phyloP scores from a whole-genome alignment of 35 echinoderm and acorn worm species.

The Strongylocentrotus purpuratus region DNA sequence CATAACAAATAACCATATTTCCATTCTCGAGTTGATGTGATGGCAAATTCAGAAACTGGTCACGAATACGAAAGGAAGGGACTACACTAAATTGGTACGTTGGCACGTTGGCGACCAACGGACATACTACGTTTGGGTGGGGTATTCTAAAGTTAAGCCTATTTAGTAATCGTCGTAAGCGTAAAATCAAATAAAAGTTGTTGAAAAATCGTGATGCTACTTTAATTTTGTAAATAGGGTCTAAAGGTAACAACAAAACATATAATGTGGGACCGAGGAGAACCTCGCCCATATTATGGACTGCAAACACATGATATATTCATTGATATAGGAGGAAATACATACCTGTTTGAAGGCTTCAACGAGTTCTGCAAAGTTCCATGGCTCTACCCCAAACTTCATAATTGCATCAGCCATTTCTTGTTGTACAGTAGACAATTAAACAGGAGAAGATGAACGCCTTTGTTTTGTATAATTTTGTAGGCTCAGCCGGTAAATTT shows the following conservation, averaged over 20 bases:
- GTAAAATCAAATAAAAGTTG: neutral
- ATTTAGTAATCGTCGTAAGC: no score
- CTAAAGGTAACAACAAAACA: neutral
- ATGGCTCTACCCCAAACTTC: slow-evolving; percentile 51
- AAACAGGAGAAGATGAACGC: no score
- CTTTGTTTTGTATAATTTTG: no score
- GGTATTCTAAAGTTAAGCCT: no score
- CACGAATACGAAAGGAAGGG: no score
- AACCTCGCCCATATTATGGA: neutral
- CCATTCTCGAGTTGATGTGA: no score
- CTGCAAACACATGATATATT: neutral
- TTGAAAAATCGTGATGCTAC: neutral
- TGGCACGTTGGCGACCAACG: no score
- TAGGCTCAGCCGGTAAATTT: neutral
- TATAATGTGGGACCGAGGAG: neutral
- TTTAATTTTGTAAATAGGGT: neutral
- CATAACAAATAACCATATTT: no score
- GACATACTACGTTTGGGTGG: no score
- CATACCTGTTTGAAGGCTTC: slow-evolving; percentile 63
- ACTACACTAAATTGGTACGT: no score
- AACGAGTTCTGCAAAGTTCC: slow-evolving; percentile 59
- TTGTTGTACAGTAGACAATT: neutral
- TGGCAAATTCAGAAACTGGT: no score
- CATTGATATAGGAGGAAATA: neutral
- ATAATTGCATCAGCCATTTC: slow-evolving; percentile 15